A percentile compares a stretch with the other conserved stretches of the same genome.
These are phyloP conservation scores for Parauchenoglanis punctatus DNA, from an alignment of 2,797 vertebrate species.

Conservation along the genomic window DNA sequence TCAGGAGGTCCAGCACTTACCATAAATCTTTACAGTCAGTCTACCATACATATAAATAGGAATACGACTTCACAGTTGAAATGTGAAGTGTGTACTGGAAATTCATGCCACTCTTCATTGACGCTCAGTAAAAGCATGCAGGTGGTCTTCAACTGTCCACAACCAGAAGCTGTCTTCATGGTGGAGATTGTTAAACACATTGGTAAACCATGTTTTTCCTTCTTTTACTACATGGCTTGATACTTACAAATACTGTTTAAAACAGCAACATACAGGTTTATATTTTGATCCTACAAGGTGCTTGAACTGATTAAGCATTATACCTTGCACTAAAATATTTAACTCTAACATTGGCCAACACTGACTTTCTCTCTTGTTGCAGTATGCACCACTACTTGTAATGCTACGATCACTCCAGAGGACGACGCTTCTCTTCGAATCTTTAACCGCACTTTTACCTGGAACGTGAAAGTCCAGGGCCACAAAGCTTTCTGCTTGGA, in stretches of 20 bases:
- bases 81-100: constrained; percentile 64
- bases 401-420: constrained; percentile 68
- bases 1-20: constrained; percentile 56
- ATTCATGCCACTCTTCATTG: constrained; percentile 44
- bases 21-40: constrained; percentile 52
- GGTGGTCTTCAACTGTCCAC: constrained; percentile 65
- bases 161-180: constrained; percentile 65
- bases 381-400: constrained; percentile 72
- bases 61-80: constrained; percentile 26
- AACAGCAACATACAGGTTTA: not conserved
- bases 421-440: constrained; percentile 58
- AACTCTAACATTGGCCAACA: not conserved
- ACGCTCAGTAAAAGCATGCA: constrained; percentile 36
- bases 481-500: constrained; percentile 69
- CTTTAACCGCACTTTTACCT: constrained; percentile 83
- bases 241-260: not conserved
- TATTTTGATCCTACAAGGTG: not conserved
- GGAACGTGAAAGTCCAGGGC: constrained; percentile 71
- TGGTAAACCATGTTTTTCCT: constrained; percentile 57
- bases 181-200: constrained; percentile 65
- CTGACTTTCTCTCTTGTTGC: constrained; percentile 44
- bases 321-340: not conserved
- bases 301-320: not conserved
- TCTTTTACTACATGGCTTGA: not conserved
- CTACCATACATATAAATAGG: constrained; percentile 59